A percentile compares a stretch with the other conserved stretches of the same genome.
These are phyloP conservation scores for Tipula vernalis DNA, from an alignment of 2,888 invertebrate species.

Conservation along the genomic window DNA sequence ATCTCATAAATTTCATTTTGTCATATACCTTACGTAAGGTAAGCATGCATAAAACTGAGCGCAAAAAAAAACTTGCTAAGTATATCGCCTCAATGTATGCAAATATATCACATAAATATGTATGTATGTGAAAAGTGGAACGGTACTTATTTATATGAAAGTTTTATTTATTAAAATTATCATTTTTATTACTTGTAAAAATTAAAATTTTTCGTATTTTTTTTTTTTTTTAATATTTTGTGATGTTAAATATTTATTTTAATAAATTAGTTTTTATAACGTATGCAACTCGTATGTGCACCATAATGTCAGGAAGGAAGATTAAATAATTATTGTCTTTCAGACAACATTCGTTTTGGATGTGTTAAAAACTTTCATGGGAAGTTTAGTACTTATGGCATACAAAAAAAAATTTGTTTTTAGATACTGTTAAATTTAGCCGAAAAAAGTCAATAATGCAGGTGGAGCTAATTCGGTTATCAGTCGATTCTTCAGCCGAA, in stretches of 20 bases:
- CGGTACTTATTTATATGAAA: neutral
- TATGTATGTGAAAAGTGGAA: neutral
- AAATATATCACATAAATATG: neutral
- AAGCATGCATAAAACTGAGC: neutral
- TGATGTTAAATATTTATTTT: neutral
- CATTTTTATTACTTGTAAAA: neutral
- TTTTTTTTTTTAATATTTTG: neutral
- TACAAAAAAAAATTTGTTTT: too few species aligned
- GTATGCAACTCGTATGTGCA: neutral
- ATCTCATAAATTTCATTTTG: neutral
- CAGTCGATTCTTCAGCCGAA: too few species aligned
- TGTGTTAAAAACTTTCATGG: neutral
- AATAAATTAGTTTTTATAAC: neutral
- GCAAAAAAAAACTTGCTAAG: neutral
- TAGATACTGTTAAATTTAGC: too few species aligned
- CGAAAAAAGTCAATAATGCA: too few species aligned
- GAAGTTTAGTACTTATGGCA: neutral
- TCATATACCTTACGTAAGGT: neutral
- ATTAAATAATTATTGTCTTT: neutral
- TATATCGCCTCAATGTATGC: neutral
- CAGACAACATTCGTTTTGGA: neutral
- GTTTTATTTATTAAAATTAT: neutral
- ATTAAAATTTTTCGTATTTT: neutral
- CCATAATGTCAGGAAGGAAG: neutral
- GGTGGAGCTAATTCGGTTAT: too few species aligned